Percentiles rank a stretch among this genome's conserved stretches.
Evolutionary conservation across 1,140 invertebrate genomes (phyloP).

Genomic region (Harlomillsia oculata): DNA sequence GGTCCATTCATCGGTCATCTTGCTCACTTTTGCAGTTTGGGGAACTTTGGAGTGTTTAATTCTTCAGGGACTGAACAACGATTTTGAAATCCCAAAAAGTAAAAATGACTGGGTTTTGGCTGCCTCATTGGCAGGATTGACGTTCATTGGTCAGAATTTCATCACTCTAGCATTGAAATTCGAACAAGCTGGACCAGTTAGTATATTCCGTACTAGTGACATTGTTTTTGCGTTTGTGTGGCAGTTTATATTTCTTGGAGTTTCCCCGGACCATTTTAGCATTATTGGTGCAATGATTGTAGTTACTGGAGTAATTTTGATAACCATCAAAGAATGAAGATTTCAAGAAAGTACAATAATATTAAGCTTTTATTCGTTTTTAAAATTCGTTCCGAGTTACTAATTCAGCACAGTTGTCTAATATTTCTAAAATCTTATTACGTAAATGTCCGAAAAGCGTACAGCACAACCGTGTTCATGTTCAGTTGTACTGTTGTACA

Average conservation of each 20-base stretch:
- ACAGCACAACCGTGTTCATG: no score
- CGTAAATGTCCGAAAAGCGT: no score
- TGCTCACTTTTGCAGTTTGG: not conserved
- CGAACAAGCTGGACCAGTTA: not conserved
- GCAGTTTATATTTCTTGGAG: not conserved
- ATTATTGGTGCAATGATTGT: not conserved
- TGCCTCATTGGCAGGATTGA: not conserved
- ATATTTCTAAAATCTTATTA: no score
- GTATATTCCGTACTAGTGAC: not conserved
- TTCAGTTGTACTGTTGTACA: no score
- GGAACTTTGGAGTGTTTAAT: not conserved
- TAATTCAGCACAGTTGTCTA: no score
- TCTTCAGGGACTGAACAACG: not conserved
- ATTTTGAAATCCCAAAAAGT: not conserved
- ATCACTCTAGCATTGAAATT: slow-evolving; percentile 1
- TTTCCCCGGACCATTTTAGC: not conserved
- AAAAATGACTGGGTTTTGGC: not conserved
- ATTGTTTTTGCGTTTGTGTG: slow-evolving; percentile 4
- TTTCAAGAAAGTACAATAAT: no score
- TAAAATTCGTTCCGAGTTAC: no score
- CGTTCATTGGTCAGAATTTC: not conserved
- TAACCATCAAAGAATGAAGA: not conserved
- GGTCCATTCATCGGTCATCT: slow-evolving; percentile 3
- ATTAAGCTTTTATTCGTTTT: no score
- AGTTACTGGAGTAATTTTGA: not conserved